phyloP scores from a whole-genome alignment of 2,113 vertebrate genomes.

The Malurus alboscapulatus region DNA sequence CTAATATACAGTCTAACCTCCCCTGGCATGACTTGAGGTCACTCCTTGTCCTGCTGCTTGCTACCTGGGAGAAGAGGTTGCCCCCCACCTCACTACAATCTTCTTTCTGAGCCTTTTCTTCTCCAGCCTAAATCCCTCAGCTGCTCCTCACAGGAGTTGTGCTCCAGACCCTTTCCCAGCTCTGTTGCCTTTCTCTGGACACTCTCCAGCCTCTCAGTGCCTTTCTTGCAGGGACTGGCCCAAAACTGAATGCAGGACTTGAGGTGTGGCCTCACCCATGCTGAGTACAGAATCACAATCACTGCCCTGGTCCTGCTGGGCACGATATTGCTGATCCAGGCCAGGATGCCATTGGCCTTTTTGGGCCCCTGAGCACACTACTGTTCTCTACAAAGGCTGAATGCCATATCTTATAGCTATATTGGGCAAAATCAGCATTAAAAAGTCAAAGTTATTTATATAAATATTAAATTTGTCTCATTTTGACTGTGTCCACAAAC shows the following conservation, averaged over 20 bases:
- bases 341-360: neutral
- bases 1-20: neutral
- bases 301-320: neutral
- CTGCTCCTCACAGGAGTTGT: neutral
- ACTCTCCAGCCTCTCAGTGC: accelerated
- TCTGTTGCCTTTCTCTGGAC: accelerated
- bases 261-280: neutral
- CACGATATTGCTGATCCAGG: neutral
- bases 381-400: neutral
- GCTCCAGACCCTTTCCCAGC: neutral
- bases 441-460: neutral
- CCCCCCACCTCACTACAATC: neutral
- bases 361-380: neutral
- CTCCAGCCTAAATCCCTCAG: neutral
- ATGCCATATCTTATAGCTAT: neutral
- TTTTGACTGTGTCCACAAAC: neutral
- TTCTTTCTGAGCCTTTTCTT: neutral
- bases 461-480: neutral
- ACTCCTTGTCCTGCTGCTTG: neutral
- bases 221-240: neutral
- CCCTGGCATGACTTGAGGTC: accelerated
- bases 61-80: neutral
- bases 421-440: neutral
- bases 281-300: accelerated
- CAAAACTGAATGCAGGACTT: neutral